Conservation (phyloP, 2,888 invertebrate species). For the Epinotia bilunana region DNA sequence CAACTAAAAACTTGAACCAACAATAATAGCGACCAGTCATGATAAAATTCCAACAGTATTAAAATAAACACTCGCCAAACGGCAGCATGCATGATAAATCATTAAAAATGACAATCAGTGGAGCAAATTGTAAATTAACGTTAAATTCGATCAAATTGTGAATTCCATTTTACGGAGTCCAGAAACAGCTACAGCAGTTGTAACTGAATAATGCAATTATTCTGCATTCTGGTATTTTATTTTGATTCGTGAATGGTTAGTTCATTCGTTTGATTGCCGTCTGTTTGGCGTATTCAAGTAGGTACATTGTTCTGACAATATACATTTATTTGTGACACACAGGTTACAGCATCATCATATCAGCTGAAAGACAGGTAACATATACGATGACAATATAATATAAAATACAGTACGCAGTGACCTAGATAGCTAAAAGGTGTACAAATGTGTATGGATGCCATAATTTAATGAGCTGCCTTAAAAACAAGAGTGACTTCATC, state of each 20-base stretch:
- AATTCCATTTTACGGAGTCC: conserved; percentile 8
- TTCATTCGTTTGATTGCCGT: conserved; percentile 3
- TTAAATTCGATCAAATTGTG: conserved; percentile 13
- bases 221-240: conserved; percentile 11
- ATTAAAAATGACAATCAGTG: conserved; percentile 28
- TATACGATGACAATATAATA: no score
- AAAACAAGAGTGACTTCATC: no score
- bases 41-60: neutral
- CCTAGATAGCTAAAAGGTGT: no score
- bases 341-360: no score
- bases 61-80: conserved; percentile 5
- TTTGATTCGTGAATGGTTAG: conserved; percentile 8
- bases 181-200: conserved; percentile 3
- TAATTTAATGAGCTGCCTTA: no score
- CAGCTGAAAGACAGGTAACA: no score
- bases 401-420: no score
- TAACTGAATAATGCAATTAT: conserved; percentile 16
- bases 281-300: no score
- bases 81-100: neutral
- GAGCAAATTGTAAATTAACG: conserved; percentile 14
- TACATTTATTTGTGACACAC: no score
- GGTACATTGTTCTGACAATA: no score
- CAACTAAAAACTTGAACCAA: no score
- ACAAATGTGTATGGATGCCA: no score
- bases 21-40: neutral